Conservation (phyloP, 2,888 invertebrate genomes). For the Petrolisthes cinctipes region DNA sequence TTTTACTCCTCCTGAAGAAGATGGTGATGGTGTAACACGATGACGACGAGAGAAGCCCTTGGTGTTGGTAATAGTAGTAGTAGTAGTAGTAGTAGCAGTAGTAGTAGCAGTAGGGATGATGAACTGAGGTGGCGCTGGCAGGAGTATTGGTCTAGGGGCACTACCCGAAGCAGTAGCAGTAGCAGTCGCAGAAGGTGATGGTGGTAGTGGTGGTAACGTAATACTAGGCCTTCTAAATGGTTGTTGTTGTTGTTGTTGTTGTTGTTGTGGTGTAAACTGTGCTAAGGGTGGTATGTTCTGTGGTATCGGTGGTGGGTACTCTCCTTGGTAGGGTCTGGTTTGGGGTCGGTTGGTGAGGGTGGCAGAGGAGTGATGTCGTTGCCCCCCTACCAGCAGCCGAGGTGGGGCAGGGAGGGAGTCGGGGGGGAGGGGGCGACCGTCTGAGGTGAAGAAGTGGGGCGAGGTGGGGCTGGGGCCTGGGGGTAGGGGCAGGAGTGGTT, state of each 20-base stretch:
- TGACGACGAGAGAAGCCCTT: too few species aligned
- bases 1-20: too few species aligned
- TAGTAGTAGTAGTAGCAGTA: neutral
- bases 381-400: neutral
- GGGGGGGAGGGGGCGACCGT: slow-evolving; percentile 45
- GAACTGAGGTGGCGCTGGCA: slow-evolving; percentile 16
- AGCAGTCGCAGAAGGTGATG: neutral
- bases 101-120: neutral
- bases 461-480: slow-evolving; percentile 26
- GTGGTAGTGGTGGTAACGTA: slow-evolving; percentile 23
- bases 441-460: slow-evolving; percentile 51
- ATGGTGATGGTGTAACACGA: too few species aligned
- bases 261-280: slow-evolving; percentile 41
- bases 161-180: slow-evolving; percentile 18
- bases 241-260: slow-evolving; percentile 6
- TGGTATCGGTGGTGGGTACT: slow-evolving; percentile 48
- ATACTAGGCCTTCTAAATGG: neutral
- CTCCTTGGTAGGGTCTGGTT: slow-evolving; percentile 43
- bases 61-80: neutral
- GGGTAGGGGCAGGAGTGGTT: slow-evolving; percentile 40
- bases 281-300: slow-evolving; percentile 39
- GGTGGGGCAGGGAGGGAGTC: slow-evolving; percentile 44
- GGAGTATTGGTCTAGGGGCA: slow-evolving; percentile 25
- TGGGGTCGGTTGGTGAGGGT: slow-evolving; percentile 46
- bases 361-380: slow-evolving; percentile 1